Base-by-base conservation (phyloP, 64 coral and sea anemone genomes). In the Exaiptasia diaphana region DNA sequence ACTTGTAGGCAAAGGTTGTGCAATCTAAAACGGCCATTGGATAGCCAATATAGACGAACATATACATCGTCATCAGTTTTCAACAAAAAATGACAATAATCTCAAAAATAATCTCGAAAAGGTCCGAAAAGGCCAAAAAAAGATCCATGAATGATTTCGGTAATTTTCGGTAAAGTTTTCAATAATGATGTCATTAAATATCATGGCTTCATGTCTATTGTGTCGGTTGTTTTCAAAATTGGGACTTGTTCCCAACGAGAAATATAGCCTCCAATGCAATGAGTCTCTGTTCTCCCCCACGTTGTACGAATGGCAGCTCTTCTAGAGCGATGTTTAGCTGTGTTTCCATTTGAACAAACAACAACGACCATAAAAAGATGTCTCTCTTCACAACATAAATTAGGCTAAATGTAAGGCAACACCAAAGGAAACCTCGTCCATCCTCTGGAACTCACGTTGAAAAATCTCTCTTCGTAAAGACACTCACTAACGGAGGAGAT, bases 31-130 rank as follows among this genome's bases (percentile, higher is more conserved):
- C n/a, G n/a, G n/a, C n/a, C n/a, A n/a, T n/a, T n/a, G n/a, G n/a
- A n/a, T n/a, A n/a, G n/a, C n/a, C n/a, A n/a, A n/a, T n/a, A n/a
- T n/a, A n/a, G n/a, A n/a, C 77, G 34, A 43, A 80, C 60, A 29
- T 80, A 80, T 12, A 80, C 58, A 70, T 83, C 81, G 25, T 83
- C 81, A 39, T 83, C 81, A 3, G 81, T 39, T 32, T 83, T 83
- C 18, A 83, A 40, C 15, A 70, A 43, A 42, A 53, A 83, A 28
- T 55, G 18, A n/a, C n/a, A n/a, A 41, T 8, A 7, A 28, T 37
- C 12, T 70, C 9, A n/a, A n/a, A n/a, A n/a, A n/a, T n/a, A n/a
- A n/a, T n/a, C n/a, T n/a, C n/a, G n/a, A n/a, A n/a, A n/a, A n/a
- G n/a, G n/a, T n/a, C 18, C 1, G 4, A 26, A 43, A 28, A 43